Base-by-base conservation (phyloP, 1,140 invertebrate genomes). In the Lordiphosa clarofinis region DNA sequence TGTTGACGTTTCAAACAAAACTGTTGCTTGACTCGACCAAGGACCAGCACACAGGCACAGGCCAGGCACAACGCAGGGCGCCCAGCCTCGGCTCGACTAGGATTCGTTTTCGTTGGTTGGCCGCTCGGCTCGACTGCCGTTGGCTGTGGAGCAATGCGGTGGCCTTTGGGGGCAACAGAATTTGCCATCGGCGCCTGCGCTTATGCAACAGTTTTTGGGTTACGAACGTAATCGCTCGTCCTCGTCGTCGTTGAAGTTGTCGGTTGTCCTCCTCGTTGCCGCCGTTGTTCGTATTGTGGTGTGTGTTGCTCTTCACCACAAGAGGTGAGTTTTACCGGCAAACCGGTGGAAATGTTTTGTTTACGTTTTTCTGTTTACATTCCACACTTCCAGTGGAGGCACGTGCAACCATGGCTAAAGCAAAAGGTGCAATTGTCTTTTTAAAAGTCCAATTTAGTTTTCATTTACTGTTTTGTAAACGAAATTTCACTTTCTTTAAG, bases 1-100 rank as follows among this genome's bases (percentile, higher is more conserved):
- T 82, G 75, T 81, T 75, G 67, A 82, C 71, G 75, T 73, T 81
- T 66, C 76, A 71, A 82, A 82, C 76, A 81, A 82, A 81, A 81
- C 75, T 81, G 75, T 81, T 81, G 75, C 75, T 62, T 58, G 47
- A 37, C 50, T 35, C 40, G 31, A 40, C 28, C 38, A 24, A 42
- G 37, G 50, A 42, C 12, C 10, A 21, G 49, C 24, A 28, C 12
- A 21, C 13, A 6, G 9, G n/a, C 35, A 33, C 42, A 65, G 54
- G 57, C 62, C 36, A 19, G 15, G 15, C 15, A n/a, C 3, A 15
- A 15, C 15, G 15, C 15, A 15, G 15, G 15, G 15, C 15, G 15
- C 15, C 15, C n/a, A 4, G 4, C 4, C n/a, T 48, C 56, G 58
- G 57, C 57, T 61, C 12, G 19, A 31, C 4, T 1, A 33, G 13